phyloP scores from a whole-genome alignment of 2,113 vertebrate genomes.

The Etia nguti region DNA sequence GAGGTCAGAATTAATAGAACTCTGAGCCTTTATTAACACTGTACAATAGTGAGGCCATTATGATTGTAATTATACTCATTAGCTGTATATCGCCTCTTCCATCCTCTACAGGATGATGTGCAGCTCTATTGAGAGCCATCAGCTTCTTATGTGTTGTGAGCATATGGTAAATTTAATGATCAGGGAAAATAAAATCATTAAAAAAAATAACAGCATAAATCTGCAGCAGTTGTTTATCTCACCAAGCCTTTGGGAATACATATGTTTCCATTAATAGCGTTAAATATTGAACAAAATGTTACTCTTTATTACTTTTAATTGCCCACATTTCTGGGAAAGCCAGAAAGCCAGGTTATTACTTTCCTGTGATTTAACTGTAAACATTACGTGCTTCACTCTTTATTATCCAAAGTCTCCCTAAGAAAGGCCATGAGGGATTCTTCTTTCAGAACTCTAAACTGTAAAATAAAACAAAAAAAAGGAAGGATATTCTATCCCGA shows the following conservation, averaged over 20 bases:
- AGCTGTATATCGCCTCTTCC: conserved; percentile 33
- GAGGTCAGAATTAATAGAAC: conserved; percentile 48
- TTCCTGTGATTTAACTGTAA: neutral
- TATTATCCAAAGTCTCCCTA: neutral
- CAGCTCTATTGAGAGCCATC: conserved; percentile 19
- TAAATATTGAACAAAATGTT: neutral
- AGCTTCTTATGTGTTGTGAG: neutral
- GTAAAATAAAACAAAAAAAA: neutral
- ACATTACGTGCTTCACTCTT: neutral
- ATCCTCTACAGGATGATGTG: conserved; percentile 20
- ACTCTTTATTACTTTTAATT: neutral
- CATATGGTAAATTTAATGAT: conserved; percentile 43
- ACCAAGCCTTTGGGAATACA: neutral
- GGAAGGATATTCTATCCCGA: neutral
- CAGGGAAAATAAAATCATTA: neutral
- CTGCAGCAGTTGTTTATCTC: conserved; percentile 9
- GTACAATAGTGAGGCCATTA: conserved; percentile 35
- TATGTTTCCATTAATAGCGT: neutral
- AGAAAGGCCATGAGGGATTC: neutral
- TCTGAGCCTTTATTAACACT: conserved; percentile 37
- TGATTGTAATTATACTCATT: conserved; percentile 51
- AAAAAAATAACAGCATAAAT: conserved; percentile 8
- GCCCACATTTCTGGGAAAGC: neutral
- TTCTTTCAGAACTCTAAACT: neutral
- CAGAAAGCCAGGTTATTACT: neutral